Percentiles rank a stretch among this genome's conserved stretches.
Evolutionary conservation across 2,797 vertebrate genomes (phyloP).

Genomic region (Alexandromys oeconomus): DNA sequence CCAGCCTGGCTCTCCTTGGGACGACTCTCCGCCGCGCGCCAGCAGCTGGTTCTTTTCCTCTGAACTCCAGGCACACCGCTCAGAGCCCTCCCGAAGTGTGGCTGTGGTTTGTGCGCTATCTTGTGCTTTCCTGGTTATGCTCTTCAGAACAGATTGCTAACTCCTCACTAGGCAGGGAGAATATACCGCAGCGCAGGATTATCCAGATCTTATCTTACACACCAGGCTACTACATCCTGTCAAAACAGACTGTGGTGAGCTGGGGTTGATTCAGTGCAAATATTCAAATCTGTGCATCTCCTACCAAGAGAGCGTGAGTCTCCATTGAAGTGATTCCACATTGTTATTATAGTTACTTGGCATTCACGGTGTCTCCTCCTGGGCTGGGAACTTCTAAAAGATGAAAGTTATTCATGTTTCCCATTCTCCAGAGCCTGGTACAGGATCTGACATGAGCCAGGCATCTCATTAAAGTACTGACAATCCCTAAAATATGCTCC

Average conservation of each 20-base stretch:
- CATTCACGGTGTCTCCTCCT: not conserved
- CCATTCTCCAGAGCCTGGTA: not conserved
- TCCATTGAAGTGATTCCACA: not conserved
- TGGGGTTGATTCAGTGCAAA: conserved; percentile 26
- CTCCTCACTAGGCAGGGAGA: conserved; percentile 14
- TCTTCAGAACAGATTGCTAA: conserved; percentile 26
- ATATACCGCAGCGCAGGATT: not conserved
- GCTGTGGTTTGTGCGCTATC: not conserved
- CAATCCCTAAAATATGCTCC: not conserved
- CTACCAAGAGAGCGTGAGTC: not conserved
- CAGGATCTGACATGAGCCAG: not conserved
- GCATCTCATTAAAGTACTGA: not conserved
- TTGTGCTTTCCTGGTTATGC: not conserved
- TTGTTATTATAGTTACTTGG: not conserved
- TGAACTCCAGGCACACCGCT: not conserved
- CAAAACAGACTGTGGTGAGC: conserved; percentile 3
- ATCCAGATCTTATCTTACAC: not conserved
- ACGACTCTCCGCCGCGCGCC: not conserved
- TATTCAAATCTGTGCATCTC: conserved; percentile 28
- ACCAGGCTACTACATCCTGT: not conserved
- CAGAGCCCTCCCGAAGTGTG: not conserved
- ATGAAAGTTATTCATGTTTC: not conserved
- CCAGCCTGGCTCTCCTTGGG: not conserved
- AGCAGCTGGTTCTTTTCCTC: not conserved
- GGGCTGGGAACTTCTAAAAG: not conserved